A percentile compares a stretch with the other conserved stretches of the same genome.
Evolutionary conservation across 2,113 vertebrate genomes (phyloP).

Genomic region (Riparia riparia): DNA sequence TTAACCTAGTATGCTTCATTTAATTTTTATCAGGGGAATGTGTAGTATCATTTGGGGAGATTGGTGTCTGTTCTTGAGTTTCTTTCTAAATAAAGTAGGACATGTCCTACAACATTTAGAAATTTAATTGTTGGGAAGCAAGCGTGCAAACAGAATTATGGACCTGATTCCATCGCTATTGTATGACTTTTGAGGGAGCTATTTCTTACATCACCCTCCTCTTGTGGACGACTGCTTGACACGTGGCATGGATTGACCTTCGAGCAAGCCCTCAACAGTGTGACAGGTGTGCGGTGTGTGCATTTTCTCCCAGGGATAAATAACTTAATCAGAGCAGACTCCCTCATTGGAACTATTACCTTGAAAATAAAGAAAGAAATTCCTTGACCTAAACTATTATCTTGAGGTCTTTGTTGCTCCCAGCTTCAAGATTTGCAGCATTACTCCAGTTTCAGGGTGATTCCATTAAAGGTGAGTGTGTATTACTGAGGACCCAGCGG

Average conservation of each 20-base stretch:
- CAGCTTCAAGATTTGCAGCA: background rate
- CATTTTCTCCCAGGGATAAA: background rate
- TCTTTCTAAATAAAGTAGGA: background rate
- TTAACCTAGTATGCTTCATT: background rate
- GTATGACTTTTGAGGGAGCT: background rate
- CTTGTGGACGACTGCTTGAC: background rate
- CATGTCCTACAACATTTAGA: background rate
- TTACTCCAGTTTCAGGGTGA: background rate
- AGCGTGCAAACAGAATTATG: background rate
- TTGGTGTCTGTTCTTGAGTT: background rate
- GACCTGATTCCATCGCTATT: background rate
- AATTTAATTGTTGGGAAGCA: background rate
- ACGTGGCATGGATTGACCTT: fast-evolving
- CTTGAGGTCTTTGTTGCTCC: background rate
- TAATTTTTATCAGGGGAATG: background rate
- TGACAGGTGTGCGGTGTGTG: background rate
- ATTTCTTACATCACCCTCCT: background rate
- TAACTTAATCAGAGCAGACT: background rate
- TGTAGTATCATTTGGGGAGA: background rate
- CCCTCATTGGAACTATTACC: background rate
- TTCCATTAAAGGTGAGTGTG: background rate
- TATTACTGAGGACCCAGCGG: fast-evolving
- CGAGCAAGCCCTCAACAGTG: background rate
- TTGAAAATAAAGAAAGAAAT: background rate
- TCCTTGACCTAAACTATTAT: background rate